phyloP scores from a whole-genome alignment of 2,888 invertebrate species.

The Nysson spinosus region DNA sequence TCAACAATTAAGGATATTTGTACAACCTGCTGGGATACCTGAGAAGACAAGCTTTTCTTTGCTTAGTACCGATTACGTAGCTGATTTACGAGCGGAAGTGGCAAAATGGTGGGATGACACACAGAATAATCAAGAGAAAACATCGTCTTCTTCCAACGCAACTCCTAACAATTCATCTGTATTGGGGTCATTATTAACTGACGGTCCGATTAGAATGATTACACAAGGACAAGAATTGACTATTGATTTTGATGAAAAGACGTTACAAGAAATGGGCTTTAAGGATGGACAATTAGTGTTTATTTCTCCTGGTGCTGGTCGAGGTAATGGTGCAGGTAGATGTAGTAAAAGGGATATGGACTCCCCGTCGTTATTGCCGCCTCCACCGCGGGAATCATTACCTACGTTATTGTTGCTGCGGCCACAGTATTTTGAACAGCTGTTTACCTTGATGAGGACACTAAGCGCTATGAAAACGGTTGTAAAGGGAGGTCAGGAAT shows the following conservation, averaged over 20 bases:
- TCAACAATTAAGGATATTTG: slow-evolving; percentile 85
- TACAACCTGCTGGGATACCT: slow-evolving; percentile 93
- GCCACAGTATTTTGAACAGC: slow-evolving; percentile 92
- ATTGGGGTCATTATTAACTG: slow-evolving; percentile 84
- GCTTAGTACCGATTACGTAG: slow-evolving; percentile 91
- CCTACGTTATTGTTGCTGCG: slow-evolving; percentile 91
- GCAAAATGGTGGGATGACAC: slow-evolving; percentile 94
- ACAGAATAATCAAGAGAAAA: slow-evolving; percentile 70
- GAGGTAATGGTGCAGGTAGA: slow-evolving; percentile 77
- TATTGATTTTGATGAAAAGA: slow-evolving; percentile 94
- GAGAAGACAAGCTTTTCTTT: slow-evolving; percentile 91
- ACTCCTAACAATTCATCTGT: slow-evolving; percentile 78
- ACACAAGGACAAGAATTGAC: slow-evolving; percentile 96
- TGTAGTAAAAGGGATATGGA: slow-evolving; percentile 83
- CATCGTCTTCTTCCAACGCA: slow-evolving; percentile 49
- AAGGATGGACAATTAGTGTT: slow-evolving; percentile 96
- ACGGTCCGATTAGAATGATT: slow-evolving; percentile 93
- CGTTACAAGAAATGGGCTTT: slow-evolving; percentile 93
- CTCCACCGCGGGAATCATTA: slow-evolving; percentile 90
- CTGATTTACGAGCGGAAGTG: slow-evolving; percentile 94
- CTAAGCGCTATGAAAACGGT: slow-evolving; percentile 91
- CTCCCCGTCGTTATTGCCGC: slow-evolving; percentile 91
- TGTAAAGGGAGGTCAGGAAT: slow-evolving; percentile 83
- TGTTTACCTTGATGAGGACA: slow-evolving; percentile 94
- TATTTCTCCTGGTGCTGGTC: slow-evolving; percentile 90